Evolutionary conservation across 1,140 invertebrate species (phyloP).

Genomic region (Drosophila lacertosa): DNA sequence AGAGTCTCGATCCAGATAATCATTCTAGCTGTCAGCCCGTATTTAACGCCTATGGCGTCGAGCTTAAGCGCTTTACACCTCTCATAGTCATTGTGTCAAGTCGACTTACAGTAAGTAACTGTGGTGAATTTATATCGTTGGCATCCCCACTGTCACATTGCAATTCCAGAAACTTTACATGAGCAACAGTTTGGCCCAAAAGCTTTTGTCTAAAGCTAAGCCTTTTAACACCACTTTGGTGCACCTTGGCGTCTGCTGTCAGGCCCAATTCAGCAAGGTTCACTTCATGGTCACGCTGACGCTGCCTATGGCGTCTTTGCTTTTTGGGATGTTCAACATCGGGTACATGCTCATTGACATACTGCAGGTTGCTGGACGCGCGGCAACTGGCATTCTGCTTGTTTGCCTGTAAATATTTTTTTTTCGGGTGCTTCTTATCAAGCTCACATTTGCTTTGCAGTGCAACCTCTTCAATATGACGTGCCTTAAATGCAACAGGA

Average conservation of each 20-base stretch:
- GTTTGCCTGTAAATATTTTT: constrained; percentile 24
- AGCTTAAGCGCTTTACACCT: constrained; percentile 56
- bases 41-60: constrained; percentile 36
- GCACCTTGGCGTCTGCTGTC: constrained; percentile 43
- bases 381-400: constrained; percentile 24
- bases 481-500: constrained; percentile 54
- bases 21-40: too few species aligned
- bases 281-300: constrained; percentile 37
- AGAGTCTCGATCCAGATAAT: background rate
- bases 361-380: constrained; percentile 50
- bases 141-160: constrained; percentile 53
- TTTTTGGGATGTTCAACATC: constrained; percentile 51
- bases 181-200: constrained; percentile 61
- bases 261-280: constrained; percentile 12
- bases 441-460: constrained; percentile 69
- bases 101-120: too few species aligned
- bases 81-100: constrained; percentile 54
- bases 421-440: constrained; percentile 58
- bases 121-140: background rate
- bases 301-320: constrained; percentile 48
- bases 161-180: constrained; percentile 62
- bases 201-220: constrained; percentile 73
- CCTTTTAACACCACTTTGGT: constrained; percentile 48
- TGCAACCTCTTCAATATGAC: constrained; percentile 71
- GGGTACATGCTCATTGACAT: constrained; percentile 55